Evolutionary conservation across 2,113 vertebrate species (phyloP).

Genomic region (Hiodon tergisus): DNA sequence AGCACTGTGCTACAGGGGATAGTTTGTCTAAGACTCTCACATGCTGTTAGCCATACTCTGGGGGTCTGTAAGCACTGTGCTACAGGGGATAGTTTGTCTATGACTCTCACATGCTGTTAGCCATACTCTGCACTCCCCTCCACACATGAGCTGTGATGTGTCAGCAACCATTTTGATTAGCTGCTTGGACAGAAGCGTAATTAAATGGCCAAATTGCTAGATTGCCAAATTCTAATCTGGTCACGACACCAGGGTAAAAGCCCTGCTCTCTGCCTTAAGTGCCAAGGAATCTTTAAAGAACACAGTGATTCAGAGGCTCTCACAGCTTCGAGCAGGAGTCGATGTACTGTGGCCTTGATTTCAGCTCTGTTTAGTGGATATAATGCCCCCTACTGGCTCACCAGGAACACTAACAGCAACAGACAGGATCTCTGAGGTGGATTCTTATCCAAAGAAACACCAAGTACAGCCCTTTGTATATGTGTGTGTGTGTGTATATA

Average conservation of each 20-base stretch:
- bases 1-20: background rate
- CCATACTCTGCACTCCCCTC: background rate
- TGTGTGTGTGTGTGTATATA: background rate
- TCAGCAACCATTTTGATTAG: background rate
- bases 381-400: background rate
- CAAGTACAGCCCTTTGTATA: background rate
- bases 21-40: background rate
- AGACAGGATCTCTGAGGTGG: background rate
- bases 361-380: background rate
- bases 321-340: background rate
- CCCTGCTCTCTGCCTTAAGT: background rate
- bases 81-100: background rate
- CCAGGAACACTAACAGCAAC: background rate
- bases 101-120: background rate
- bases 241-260: background rate
- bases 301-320: background rate
- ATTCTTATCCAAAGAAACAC: too few species aligned
- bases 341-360: background rate
- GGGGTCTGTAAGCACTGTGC: background rate
- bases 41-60: background rate
- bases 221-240: background rate
- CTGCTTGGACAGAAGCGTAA: background rate
- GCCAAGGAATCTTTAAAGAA: background rate
- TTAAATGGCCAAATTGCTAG: background rate
- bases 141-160: background rate